Evolutionary conservation across 2,888 invertebrate species (phyloP).

Genomic region (Lacanobia wlatinum): DNA sequence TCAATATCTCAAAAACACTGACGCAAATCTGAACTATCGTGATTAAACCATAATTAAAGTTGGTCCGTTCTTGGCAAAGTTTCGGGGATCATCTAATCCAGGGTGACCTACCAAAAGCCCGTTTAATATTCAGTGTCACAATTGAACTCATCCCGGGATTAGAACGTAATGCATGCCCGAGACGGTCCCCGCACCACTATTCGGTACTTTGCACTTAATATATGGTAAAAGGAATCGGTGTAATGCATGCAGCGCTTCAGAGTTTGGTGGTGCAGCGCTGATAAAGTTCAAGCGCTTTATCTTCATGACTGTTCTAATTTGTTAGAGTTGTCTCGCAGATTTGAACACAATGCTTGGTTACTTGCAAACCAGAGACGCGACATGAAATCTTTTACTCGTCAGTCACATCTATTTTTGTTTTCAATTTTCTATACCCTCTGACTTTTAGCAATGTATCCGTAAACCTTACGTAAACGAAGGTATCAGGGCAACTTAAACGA

Average conservation of each 20-base stretch:
- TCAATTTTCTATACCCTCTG: not conserved
- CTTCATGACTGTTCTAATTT: slow-evolving; percentile 28
- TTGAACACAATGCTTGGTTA: not conserved
- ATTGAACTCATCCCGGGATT: slow-evolving; percentile 82
- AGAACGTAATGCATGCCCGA: slow-evolving; percentile 76
- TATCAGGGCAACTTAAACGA: not conserved
- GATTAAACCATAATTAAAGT: slow-evolving; percentile 81
- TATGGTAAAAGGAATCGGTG: slow-evolving; percentile 35
- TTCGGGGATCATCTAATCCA: slow-evolving; percentile 79
- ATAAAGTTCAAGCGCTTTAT: slow-evolving; percentile 42
- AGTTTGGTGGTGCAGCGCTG: slow-evolving; percentile 21
- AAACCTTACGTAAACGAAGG: no score
- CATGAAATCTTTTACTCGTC: not conserved
- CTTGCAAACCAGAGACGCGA: not conserved
- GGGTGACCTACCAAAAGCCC: slow-evolving; percentile 80
- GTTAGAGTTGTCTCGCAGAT: slow-evolving; percentile 11
- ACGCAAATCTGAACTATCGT: slow-evolving; percentile 68
- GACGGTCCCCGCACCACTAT: slow-evolving; percentile 54
- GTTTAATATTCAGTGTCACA: slow-evolving; percentile 87
- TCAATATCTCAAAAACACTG: slow-evolving; percentile 69
- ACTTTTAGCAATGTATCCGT: not conserved
- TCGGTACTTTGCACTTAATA: slow-evolving; percentile 59
- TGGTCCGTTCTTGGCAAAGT: slow-evolving; percentile 78
- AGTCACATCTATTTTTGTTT: not conserved
- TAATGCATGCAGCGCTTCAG: slow-evolving; percentile 24